Base-by-base conservation (phyloP, 2,113 vertebrate species). In the Danio rerio region DNA sequence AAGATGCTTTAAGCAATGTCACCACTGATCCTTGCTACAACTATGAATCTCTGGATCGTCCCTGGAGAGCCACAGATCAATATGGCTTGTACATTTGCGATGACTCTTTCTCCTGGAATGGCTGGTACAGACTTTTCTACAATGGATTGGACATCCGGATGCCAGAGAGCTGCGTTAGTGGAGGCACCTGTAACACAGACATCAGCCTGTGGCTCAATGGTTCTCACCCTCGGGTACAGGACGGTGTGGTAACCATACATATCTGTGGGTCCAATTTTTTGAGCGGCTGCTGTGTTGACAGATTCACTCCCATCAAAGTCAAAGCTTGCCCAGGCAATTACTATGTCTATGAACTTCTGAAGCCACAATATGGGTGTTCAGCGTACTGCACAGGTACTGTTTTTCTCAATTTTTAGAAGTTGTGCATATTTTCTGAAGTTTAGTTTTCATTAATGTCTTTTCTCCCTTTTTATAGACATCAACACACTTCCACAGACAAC, bases 91-190 rank as follows among this genome's bases (percentile, higher is more conserved):
- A 2, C 7, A 68, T 68, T 45, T 68, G 63, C 53, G 70, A 72
- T 40, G 20, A n/a, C 2, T 10, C 12, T 31, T 72, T 72, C 21
- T 53, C 70, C 21, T 72, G 52, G 31, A 74, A 42, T n/a, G 71
- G 71, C 52, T 87, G 86, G 86, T 84, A 84, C 9, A 69, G 86
- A 1, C 21, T 81, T 78, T 55, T 80, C 45, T 49, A 84, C 16
- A 31, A 47, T n/a, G 55, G 61, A 1, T 49, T 40, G 10, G 20
- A 77, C 40, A 65, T 80, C 45, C 59, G 68, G 18, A 84, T 87
- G 80, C 42, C 83, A 55, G 83, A 87, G 47, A 59, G 47, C 45
- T 87, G 83, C 18, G 45, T 84, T 18, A 16, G 45, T n/a, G 40
- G 5, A 42, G 10, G 9, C 31, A 77, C 47, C 15, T 86, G 85